Base-by-base conservation (phyloP, 2,888 invertebrate species). In the Mythimna ferrago region DNA sequence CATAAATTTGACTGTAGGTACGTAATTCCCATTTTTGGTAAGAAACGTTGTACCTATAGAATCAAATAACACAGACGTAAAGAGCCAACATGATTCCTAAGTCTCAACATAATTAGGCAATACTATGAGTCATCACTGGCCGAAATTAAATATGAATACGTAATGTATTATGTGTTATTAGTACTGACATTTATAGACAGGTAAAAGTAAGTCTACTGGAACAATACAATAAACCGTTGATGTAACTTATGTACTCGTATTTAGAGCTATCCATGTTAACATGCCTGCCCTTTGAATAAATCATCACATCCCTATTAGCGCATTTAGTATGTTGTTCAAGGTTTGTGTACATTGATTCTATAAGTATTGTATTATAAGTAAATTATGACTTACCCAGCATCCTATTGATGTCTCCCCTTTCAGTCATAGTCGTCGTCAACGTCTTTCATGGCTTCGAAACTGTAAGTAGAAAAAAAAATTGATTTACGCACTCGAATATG, bases 361-460 rank as follows among this genome's bases (percentile, higher is more conserved):
- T 60, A 58, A 41, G 56, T 51, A 68, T 77, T 51, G 51, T 41
- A 58, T 11, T 60, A 19, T 56, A 21, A 90, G 41, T 90, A 74
- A 91, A 91, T 90, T 86, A 91, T 2, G 53, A 94, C 96, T 95
- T 80, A 96, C 96, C 96, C 93, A 96, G 89, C 96, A 96, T 96
- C 87, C 96, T 96, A 87, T 95, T 95, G 66, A 93, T 80, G 89
- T 96, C 96, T 74, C 91, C 91, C 81, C 94, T 94, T 88, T 96
- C 96, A 96, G 94, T 95, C 96, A 95, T 96, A 78, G 81, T 96
- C 94, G 89, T 95, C 94, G 62, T 94, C 93, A 60, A 91, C 88
- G 81, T 91, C 92, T 89, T 93, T 95, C 96, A 96, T 96, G 93
- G 90, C 87, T 90, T 83, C 85, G 81, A 86, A 86, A 78, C 93